Conservation (phyloP, 2,888 invertebrate species). For the Teleiodes luculella region DNA sequence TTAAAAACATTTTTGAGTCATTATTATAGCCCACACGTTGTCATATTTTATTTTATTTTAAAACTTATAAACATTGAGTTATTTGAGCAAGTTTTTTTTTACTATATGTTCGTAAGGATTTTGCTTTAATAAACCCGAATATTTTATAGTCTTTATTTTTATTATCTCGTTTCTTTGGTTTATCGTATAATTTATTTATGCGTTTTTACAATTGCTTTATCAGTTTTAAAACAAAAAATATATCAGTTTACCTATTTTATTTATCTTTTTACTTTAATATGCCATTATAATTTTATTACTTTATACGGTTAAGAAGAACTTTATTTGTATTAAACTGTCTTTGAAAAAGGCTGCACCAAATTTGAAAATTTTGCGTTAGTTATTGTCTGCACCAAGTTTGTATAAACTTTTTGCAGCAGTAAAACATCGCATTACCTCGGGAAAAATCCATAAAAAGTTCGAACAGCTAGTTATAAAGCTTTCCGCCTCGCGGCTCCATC, state of each 20-base stretch:
- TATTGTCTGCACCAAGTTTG: too few relatives aligned
- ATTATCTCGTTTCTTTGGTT: neutral
- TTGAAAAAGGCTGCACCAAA: too few relatives aligned
- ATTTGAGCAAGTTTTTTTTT: neutral
- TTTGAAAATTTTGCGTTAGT: too few relatives aligned
- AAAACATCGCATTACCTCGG: too few relatives aligned
- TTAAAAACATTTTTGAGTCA: slow-evolving; percentile 23
- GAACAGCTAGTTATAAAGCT: too few relatives aligned
- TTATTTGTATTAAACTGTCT: too few relatives aligned
- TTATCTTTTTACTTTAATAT: neutral
- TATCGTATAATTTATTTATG: neutral
- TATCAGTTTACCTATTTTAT: neutral
- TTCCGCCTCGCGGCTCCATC: too few relatives aligned
- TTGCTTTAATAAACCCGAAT: neutral
- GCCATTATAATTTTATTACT: neutral
- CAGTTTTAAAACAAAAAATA: too few relatives aligned
- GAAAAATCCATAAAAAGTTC: too few relatives aligned
- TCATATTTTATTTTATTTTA: neutral
- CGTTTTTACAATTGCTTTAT: too few relatives aligned
- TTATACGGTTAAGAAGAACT: neutral
- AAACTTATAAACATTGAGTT: neutral
- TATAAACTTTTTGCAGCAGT: too few relatives aligned
- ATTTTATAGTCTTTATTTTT: neutral
- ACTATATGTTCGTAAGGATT: too few relatives aligned
- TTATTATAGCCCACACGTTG: neutral